Evolutionary conservation across 2,888 invertebrate genomes (phyloP), one percentile per base, ranked within the genome.

Genomic region (Lasioglossum calceatum): DNA sequence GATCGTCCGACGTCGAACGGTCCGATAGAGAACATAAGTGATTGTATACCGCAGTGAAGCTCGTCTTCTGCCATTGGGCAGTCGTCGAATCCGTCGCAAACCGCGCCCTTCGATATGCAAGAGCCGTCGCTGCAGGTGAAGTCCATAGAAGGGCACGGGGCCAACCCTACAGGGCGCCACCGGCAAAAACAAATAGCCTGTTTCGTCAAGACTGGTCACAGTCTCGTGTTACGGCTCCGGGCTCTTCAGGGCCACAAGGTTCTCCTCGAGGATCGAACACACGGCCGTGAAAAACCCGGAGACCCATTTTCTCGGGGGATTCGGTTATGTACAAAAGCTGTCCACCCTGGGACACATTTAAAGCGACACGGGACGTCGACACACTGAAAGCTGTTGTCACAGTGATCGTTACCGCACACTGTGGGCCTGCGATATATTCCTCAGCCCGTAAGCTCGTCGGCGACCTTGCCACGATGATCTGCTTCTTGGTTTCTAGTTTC

Each of bases 71-170:
- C 97, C 85, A 95, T 95, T 70, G 94, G 94, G 95, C 98, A 98
- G 95, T 98, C 97, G 93, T 96, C 96, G 92, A 96, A 96, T 85
- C 97, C 97, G 94, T 98, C 97, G 95, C 98, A 98, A 77, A 97
- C 96, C 89, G 96, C 95, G 73, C 96, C 95, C 88, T 97, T 96
- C 72, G 97, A 97, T 92, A 98, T 97, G 95, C 98, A 98, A 91
- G 96, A 96, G 77, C 97, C 97, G 94, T 98, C 97, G 84, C 96
- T 96, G 95, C 98, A 98, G 88, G 96, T 97, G 95, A 97, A 98
- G 92, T 96, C 95, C 92, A 94, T 95, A 86, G 94, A 89, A 80
- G 94, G 94, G 93, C 96, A 96, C 89, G 95, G 95, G 84, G 95
- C 95, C 92, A 94, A 90, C 93, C 93, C 95, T 94, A 93, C 89